Conservation (phyloP, 2,888 invertebrate species). For the Acronicta psi region DNA sequence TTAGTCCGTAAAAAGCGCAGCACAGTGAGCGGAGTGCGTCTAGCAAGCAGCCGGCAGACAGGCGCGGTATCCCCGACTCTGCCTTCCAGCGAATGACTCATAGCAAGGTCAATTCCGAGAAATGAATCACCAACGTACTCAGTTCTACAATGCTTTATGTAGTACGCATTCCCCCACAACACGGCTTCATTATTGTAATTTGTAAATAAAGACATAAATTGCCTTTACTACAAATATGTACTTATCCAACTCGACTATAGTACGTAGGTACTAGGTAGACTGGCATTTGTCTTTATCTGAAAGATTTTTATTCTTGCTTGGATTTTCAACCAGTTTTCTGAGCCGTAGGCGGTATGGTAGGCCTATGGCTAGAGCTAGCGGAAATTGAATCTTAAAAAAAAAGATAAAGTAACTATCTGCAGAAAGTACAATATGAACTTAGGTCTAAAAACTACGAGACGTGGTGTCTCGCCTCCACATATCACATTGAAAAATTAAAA, state of each 20-base stretch:
- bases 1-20: conserved; percentile 69
- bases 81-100: conserved; percentile 89
- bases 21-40: conserved; percentile 80
- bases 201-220: conserved; percentile 63
- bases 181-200: conserved; percentile 68
- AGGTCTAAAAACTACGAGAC: too few species aligned
- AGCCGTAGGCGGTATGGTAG: too few species aligned
- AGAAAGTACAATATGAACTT: too few species aligned
- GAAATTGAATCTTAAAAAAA: too few species aligned
- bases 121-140: conserved; percentile 88
- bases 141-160: conserved; percentile 85
- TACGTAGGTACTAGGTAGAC: too few species aligned
- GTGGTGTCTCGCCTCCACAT: too few species aligned
- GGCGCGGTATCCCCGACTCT: conserved; percentile 89
- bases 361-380: too few species aligned
- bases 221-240: conserved; percentile 15
- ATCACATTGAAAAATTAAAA: too few species aligned
- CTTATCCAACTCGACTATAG: too few species aligned
- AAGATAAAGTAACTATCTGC: too few species aligned
- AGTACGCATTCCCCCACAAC: conserved; percentile 81
- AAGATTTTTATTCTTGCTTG: background rate
- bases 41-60: conserved; percentile 87
- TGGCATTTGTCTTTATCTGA: too few species aligned
- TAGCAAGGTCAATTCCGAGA: conserved; percentile 90
- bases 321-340: background rate